A percentile compares a stretch with the other conserved stretches of the same genome.
These are phyloP conservation scores for Lutjanus argentimaculatus DNA, from an alignment of 2,797 vertebrate genomes.

Conservation along the genomic window DNA sequence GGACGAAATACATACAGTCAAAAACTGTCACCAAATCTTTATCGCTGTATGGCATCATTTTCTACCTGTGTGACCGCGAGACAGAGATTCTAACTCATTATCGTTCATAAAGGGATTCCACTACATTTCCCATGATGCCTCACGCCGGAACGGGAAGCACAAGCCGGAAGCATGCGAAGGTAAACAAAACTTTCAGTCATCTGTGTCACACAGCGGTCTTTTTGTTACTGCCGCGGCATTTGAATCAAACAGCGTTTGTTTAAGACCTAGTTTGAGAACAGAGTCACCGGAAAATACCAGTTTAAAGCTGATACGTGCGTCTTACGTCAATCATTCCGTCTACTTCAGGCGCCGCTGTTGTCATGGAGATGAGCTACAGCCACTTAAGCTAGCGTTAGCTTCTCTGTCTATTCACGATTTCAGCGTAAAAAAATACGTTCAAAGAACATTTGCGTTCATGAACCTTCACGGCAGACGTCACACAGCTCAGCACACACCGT, in stretches of 20 bases:
- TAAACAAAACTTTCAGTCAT: conserved; percentile 59
- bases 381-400: conserved; percentile 35
- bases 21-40: rapidly evolving
- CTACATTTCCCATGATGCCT: conserved; percentile 81
- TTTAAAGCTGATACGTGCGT: not conserved
- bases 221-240: rapidly evolving
- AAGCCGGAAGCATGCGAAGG: conserved; percentile 78
- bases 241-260: rapidly evolving
- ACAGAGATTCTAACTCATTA: not conserved
- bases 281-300: rapidly evolving
- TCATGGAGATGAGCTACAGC: conserved; percentile 53
- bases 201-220: rapidly evolving
- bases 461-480: rapidly evolving
- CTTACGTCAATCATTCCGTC: not conserved
- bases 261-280: rapidly evolving
- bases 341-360: conserved; percentile 19
- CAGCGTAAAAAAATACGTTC: rapidly evolving
- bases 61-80: not conserved
- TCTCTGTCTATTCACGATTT: not conserved
- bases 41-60: not conserved
- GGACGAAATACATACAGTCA: too few species aligned
- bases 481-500: rapidly evolving
- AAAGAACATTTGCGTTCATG: rapidly evolving
- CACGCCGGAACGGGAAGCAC: conserved; percentile 37
- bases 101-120: not conserved